These are phyloP conservation scores for Grantiella picta DNA, from an alignment of 2,113 vertebrate species.

Conservation along the genomic window DNA sequence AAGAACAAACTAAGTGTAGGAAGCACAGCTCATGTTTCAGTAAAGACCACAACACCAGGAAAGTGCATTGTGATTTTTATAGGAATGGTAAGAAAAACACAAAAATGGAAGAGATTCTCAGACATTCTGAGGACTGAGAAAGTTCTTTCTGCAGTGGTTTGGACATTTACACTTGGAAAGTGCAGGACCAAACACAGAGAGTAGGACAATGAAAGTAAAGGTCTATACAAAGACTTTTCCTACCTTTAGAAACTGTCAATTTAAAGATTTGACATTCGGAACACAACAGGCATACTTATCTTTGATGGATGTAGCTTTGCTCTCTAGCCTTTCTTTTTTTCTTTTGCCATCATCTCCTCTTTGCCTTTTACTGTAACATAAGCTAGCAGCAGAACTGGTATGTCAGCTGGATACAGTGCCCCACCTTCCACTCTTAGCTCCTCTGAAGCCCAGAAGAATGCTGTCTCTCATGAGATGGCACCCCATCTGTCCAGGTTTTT, in stretches of 20 bases:
- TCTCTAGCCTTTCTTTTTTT: not conserved
- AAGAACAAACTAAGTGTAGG: not conserved
- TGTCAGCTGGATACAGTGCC: not conserved
- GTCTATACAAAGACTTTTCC: not conserved
- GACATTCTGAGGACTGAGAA: not conserved
- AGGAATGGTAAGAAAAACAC: not conserved
- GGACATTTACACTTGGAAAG: not conserved
- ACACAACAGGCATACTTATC: not conserved
- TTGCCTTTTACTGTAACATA: not conserved
- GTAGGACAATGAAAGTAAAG: not conserved
- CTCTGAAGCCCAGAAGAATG: not conserved
- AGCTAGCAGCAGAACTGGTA: not conserved
- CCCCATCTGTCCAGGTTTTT: slow-evolving; percentile 23
- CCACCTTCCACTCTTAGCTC: not conserved
- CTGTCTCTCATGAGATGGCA: not conserved
- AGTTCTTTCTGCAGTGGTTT: not conserved
- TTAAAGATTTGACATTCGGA: not conserved
- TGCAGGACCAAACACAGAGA: not conserved
- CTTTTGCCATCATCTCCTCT: not conserved
- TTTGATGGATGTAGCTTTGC: not conserved
- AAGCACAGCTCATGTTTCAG: not conserved
- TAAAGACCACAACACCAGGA: not conserved
- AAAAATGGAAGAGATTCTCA: not conserved
- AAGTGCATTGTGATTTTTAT: not conserved
- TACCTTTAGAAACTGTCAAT: not conserved